These are phyloP conservation scores for Hippocampus abdominalis DNA, from an alignment of 2,113 vertebrate species.

Conservation along the genomic window DNA sequence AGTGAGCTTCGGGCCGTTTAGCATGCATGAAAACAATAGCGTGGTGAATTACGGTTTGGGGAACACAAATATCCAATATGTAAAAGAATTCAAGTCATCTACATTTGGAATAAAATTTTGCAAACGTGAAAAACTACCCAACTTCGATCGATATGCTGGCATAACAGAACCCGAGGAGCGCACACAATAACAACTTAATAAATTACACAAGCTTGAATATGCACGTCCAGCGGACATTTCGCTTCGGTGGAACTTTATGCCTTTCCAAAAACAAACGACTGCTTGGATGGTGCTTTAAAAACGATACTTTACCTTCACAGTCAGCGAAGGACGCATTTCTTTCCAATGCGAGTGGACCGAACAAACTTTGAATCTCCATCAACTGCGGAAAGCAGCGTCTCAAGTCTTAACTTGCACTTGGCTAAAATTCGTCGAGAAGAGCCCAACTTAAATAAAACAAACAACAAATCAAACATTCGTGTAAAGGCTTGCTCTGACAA, in stretches of 20 bases:
- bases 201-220: constrained; percentile 63
- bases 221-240: constrained; percentile 13
- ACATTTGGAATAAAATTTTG: constrained; percentile 70
- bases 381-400: constrained; percentile 51
- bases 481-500: constrained; percentile 5
- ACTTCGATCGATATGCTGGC: constrained; percentile 67
- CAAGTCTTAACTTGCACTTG: constrained; percentile 33
- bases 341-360: constrained; percentile 58
- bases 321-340: constrained; percentile 57
- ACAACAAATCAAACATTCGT: constrained; percentile 8
- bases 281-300: background rate
- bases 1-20: background rate
- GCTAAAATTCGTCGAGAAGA: constrained; percentile 4
- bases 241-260: background rate
- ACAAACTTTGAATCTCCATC: constrained; percentile 68
- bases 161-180: constrained; percentile 46
- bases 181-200: constrained; percentile 69
- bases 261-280: constrained; percentile 1
- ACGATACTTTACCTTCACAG: constrained; percentile 64
- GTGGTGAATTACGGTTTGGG: constrained; percentile 14
- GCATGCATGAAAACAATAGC: background rate
- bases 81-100: constrained; percentile 28
- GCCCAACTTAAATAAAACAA: background rate
- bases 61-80: constrained; percentile 5
- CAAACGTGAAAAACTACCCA: constrained; percentile 75